These are phyloP conservation scores for Peromyscus attwateri DNA, from an alignment of 2,797 vertebrate species.

Conservation along the genomic window DNA sequence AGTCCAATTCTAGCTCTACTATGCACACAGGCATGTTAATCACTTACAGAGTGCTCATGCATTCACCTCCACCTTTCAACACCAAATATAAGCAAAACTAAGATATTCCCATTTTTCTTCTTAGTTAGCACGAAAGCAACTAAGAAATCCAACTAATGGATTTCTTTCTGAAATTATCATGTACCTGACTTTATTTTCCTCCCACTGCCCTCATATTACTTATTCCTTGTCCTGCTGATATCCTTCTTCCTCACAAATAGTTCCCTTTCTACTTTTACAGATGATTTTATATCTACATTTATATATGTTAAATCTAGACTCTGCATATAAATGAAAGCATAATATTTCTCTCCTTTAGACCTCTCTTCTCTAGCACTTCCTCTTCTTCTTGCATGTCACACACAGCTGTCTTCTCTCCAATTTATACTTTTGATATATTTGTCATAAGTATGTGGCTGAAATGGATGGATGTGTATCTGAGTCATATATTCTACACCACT, in stretches of 20 bases:
- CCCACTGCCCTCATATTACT: background rate
- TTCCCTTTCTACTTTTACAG: background rate
- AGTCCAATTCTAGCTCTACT: background rate
- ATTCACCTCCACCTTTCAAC: background rate
- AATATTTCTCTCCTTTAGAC: background rate
- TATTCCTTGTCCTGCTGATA: background rate
- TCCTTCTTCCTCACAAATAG: background rate
- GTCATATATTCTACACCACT: background rate
- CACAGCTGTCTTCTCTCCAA: background rate
- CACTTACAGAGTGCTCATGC: background rate
- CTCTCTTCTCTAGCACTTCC: accelerated
- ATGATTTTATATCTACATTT: background rate
- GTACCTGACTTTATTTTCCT: background rate
- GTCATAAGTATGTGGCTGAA: background rate
- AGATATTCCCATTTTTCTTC: background rate
- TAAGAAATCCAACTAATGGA: too few species aligned
- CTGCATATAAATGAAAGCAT: background rate
- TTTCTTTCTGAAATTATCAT: background rate
- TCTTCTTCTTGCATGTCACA: background rate
- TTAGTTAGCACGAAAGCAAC: background rate
- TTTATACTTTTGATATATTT: background rate
- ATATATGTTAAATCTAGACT: background rate
- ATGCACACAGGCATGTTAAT: background rate
- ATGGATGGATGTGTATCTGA: background rate
- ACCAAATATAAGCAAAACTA: background rate